Conservation (phyloP, 2,113 vertebrate genomes). For the Atractosteus spatula region DNA sequence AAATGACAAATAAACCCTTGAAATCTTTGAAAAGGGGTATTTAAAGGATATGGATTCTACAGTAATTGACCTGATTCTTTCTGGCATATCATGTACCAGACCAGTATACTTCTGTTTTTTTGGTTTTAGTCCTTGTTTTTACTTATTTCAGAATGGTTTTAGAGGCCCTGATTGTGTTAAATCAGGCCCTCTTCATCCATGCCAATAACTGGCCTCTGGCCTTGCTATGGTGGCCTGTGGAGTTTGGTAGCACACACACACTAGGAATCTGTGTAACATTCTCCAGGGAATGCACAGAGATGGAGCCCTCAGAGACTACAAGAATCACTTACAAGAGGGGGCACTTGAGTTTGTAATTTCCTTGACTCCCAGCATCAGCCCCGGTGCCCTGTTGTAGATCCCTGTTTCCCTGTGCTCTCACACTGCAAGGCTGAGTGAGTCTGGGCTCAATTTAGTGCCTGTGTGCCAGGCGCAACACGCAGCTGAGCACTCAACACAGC, state of each 20-base stretch:
- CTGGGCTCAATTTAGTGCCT: not conserved
- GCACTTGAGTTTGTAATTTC: not conserved
- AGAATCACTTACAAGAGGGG: not conserved
- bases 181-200: not conserved
- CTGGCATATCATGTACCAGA: too few species aligned
- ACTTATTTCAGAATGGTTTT: not conserved
- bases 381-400: not conserved
- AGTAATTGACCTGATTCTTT: too few species aligned
- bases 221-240: not conserved
- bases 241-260: not conserved
- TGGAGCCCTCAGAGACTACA: not conserved
- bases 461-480: not conserved
- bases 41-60: too few species aligned
- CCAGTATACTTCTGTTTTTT: too few species aligned
- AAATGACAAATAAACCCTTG: too few species aligned
- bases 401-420: not conserved
- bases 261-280: not conserved
- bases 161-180: not conserved
- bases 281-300: not conserved
- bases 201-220: not conserved
- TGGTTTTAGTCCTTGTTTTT: not conserved
- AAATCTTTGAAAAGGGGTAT: too few species aligned
- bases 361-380: constrained; percentile 1
- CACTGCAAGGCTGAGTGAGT: not conserved
- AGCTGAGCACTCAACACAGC: not conserved